phyloP scores from a whole-genome alignment of 2,888 invertebrate genomes.

The Coelopa pilipes region DNA sequence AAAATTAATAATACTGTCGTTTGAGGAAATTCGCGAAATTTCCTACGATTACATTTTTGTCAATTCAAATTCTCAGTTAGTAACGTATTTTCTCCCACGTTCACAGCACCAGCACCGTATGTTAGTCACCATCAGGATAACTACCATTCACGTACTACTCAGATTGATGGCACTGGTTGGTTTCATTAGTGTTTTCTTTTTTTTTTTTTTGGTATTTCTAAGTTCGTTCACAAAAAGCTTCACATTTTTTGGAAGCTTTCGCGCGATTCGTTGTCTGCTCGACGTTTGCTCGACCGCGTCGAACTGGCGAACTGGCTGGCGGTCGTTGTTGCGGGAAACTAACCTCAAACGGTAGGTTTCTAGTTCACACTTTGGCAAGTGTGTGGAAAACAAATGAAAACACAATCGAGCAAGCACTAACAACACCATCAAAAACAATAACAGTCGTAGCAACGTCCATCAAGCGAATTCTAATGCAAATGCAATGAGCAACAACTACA shows the following conservation, averaged over 20 bases:
- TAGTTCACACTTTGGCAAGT: constrained; percentile 7
- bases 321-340: constrained; percentile 20
- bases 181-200: constrained; percentile 1
- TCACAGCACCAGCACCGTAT: too few species aligned
- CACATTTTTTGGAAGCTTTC: constrained; percentile 4
- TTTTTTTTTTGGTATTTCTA: too few species aligned
- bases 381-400: constrained; percentile 3
- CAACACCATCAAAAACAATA: too few species aligned
- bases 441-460: too few species aligned
- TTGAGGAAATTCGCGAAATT: too few species aligned
- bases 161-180: too few species aligned
- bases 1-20: not conserved
- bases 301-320: not conserved
- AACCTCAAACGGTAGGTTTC: constrained; percentile 9
- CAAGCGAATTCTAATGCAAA: constrained; percentile 26
- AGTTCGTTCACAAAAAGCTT: not conserved
- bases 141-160: too few species aligned
- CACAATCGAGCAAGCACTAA: too few species aligned
- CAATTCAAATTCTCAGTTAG: not conserved
- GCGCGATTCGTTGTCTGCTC: not conserved
- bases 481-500: constrained; percentile 10
- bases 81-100: constrained; percentile 5
- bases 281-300: too few species aligned
- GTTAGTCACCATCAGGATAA: too few species aligned
- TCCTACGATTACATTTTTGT: not conserved